Evolutionary conservation across 2,113 vertebrate species (phyloP).

Genomic region (Oncorhynchus kisutch): DNA sequence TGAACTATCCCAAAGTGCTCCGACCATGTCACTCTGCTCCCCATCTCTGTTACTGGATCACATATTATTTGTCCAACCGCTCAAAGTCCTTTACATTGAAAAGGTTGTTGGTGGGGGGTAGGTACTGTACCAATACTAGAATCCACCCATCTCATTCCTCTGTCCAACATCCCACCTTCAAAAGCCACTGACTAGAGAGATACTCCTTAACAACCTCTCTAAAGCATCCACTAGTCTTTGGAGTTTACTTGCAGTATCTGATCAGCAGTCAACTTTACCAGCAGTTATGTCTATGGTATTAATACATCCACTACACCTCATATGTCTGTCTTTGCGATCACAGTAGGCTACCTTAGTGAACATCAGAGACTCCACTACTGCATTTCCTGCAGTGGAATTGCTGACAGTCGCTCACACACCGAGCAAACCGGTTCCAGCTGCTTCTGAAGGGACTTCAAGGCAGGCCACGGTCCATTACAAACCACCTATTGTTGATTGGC

Average conservation of each 20-base stretch:
- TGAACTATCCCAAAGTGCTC: constrained; percentile 12
- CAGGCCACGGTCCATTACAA: constrained; percentile 8
- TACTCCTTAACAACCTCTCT: too few species aligned
- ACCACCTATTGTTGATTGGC: constrained; percentile 21
- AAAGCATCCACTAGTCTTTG: too few species aligned
- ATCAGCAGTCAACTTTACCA: too few species aligned
- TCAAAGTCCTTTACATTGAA: too few species aligned
- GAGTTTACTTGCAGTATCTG: too few species aligned
- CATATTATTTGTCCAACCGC: too few species aligned
- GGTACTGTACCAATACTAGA: not conserved
- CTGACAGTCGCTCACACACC: constrained; percentile 15
- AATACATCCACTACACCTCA: too few species aligned
- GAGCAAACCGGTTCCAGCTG: constrained; percentile 5
- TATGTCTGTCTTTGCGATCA: too few species aligned
- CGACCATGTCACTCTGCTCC: not conserved
- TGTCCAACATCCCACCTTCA: not conserved
- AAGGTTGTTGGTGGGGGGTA: too few species aligned
- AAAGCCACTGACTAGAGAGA: not conserved
- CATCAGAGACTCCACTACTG: not conserved
- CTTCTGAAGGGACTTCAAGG: constrained; percentile 1
- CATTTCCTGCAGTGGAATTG: constrained; percentile 9
- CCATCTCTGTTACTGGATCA: too few species aligned
- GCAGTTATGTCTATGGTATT: too few species aligned
- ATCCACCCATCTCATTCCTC: not conserved
- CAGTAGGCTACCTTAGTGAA: not conserved